These are phyloP conservation scores for Apotomis turbidana DNA, from an alignment of 2,888 invertebrate genomes.

Conservation along the genomic window DNA sequence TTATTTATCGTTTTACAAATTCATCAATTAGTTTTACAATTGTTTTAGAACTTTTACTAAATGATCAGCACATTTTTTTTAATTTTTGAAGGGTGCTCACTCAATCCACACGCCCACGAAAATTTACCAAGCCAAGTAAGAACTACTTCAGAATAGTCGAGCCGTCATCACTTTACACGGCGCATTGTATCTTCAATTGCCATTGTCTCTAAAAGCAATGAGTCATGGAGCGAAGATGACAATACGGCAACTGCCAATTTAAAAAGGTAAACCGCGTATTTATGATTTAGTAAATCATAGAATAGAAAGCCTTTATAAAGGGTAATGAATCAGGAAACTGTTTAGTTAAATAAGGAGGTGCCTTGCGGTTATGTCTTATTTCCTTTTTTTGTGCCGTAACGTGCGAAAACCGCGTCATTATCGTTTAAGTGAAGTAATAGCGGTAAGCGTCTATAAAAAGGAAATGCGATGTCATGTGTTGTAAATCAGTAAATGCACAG, in stretches of 20 bases:
- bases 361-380: constrained; percentile 25
- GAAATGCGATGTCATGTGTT: constrained; percentile 1
- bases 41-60: too few species aligned
- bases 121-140: background rate
- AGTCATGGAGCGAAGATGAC: constrained; percentile 6
- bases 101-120: too few species aligned
- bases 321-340: constrained; percentile 32
- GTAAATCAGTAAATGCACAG: background rate
- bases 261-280: constrained; percentile 29
- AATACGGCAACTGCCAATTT: constrained; percentile 14
- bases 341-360: constrained; percentile 16
- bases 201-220: background rate
- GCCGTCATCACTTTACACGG: background rate
- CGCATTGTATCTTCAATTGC: background rate
- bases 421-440: constrained; percentile 23
- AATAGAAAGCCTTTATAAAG: constrained; percentile 29
- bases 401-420: constrained; percentile 30
- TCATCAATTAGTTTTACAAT: too few species aligned
- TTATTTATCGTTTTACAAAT: too few species aligned
- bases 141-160: background rate
- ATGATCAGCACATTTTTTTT: too few species aligned
- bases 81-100: too few species aligned
- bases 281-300: constrained; percentile 17
- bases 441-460: background rate
- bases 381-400: constrained; percentile 27